These are phyloP conservation scores for Caranx melampygus DNA, from an alignment of 2,113 vertebrate genomes.

Conservation along the genomic window DNA sequence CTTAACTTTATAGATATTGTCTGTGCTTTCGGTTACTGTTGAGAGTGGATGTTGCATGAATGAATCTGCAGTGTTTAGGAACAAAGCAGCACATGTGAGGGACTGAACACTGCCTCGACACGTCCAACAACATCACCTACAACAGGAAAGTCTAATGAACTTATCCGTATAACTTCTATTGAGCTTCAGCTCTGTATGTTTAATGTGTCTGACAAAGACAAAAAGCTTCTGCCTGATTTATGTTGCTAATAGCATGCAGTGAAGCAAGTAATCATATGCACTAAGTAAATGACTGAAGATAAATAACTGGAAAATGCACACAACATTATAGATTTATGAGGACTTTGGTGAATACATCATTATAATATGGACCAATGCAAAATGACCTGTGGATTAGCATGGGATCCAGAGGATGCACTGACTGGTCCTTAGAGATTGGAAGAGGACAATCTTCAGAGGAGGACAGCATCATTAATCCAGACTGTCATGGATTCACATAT, in stretches of 20 bases:
- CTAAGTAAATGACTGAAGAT: background rate
- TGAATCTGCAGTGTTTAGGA: background rate
- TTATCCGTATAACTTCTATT: background rate
- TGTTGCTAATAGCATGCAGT: background rate
- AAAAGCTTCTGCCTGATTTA: background rate
- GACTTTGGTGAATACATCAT: background rate
- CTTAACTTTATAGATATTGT: background rate
- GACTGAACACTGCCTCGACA: no score
- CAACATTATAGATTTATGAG: slow-evolving; percentile 1
- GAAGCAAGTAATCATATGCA: slow-evolving; percentile 12
- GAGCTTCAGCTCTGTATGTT: background rate
- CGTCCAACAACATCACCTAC: no score
- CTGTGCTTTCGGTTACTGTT: background rate
- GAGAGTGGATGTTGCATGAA: background rate
- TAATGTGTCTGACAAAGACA: background rate
- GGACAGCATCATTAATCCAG: background rate
- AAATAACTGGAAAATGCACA: slow-evolving; percentile 16
- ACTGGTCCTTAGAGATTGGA: background rate
- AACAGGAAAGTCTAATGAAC: background rate
- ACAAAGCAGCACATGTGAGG: background rate
- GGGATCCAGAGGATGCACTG: background rate
- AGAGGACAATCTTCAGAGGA: no score
- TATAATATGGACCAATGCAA: background rate
- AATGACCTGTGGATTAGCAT: background rate
- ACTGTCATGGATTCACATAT: background rate